Evolutionary conservation across 1,140 invertebrate species (phyloP).

Genomic region (Drosophila micromelanica): DNA sequence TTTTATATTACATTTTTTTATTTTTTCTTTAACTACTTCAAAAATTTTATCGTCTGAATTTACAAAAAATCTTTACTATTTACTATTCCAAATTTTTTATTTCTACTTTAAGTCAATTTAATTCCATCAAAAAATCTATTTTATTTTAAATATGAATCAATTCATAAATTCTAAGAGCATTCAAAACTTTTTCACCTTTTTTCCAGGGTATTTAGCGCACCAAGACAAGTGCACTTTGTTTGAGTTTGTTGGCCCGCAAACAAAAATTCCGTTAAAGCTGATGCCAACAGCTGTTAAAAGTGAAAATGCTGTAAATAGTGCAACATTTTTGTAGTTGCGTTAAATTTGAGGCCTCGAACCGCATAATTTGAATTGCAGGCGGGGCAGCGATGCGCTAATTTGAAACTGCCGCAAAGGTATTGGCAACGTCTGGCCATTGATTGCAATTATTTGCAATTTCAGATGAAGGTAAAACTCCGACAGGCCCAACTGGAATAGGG

Average conservation of each 20-base stretch:
- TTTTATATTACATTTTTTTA: too few relatives aligned
- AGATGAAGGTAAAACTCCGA: neutral
- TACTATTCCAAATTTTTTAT: too few relatives aligned
- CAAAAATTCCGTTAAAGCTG: constrained; percentile 16
- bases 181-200: neutral
- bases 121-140: neutral
- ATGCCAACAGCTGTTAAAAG: neutral
- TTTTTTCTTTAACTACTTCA: too few relatives aligned
- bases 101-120: too few relatives aligned
- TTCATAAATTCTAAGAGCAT: too few relatives aligned
- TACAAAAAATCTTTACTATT: too few relatives aligned
- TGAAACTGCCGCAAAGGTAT: constrained; percentile 57
- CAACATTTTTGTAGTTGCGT: neutral
- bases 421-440: constrained; percentile 48
- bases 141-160: too few relatives aligned
- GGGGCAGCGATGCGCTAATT: constrained; percentile 51
- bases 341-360: constrained; percentile 2
- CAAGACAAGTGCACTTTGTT: constrained; percentile 6
- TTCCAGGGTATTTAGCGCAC: constrained; percentile 7
- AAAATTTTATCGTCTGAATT: too few relatives aligned
- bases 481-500: neutral
- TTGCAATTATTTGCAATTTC: constrained; percentile 59
- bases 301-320: constrained; percentile 15
- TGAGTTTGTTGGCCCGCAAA: neutral
- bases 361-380: constrained; percentile 22